Evolutionary conservation across 2,888 invertebrate genomes (phyloP).

Genomic region (Polyploca ridens): DNA sequence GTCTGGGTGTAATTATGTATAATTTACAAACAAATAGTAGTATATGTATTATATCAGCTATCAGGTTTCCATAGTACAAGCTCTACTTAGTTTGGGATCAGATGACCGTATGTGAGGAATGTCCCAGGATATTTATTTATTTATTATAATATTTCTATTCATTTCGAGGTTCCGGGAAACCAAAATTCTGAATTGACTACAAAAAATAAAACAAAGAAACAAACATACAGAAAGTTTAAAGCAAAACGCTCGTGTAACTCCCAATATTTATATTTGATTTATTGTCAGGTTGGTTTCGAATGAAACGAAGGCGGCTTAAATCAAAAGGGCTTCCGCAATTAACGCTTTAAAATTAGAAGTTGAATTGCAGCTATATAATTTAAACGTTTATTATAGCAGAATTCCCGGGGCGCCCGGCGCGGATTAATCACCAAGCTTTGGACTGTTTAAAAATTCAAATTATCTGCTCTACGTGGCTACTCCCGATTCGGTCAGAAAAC

Average conservation of each 20-base stretch:
- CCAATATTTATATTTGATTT: conserved; percentile 14
- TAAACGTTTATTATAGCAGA: conserved; percentile 41
- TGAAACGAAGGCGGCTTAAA: conserved; percentile 21
- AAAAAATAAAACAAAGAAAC: neutral
- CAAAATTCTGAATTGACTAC: neutral
- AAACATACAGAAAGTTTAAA: neutral
- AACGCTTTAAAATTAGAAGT: conserved; percentile 41
- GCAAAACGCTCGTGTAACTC: conserved; percentile 13
- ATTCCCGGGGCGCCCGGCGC: conserved; percentile 36
- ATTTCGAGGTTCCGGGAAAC: too few relatives aligned
- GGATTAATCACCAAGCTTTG: conserved; percentile 62
- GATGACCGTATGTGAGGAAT: too few relatives aligned
- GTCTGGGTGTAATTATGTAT: too few relatives aligned
- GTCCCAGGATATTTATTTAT: too few relatives aligned
- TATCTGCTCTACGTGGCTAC: conserved; percentile 61
- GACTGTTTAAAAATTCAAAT: conserved; percentile 73
- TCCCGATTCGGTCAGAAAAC: conserved; percentile 54
- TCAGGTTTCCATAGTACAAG: too few relatives aligned
- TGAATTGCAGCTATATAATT: conserved; percentile 29
- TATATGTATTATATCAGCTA: too few relatives aligned
- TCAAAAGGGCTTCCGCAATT: conserved; percentile 39
- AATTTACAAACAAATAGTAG: too few relatives aligned
- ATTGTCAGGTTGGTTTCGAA: conserved; percentile 15
- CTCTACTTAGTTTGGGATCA: too few relatives aligned
- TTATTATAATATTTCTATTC: neutral